Percentiles rank a stretch among this genome's conserved stretches.
These are phyloP conservation scores for Centropus unirufus DNA, from an alignment of 2,113 vertebrate species.

Conservation along the genomic window DNA sequence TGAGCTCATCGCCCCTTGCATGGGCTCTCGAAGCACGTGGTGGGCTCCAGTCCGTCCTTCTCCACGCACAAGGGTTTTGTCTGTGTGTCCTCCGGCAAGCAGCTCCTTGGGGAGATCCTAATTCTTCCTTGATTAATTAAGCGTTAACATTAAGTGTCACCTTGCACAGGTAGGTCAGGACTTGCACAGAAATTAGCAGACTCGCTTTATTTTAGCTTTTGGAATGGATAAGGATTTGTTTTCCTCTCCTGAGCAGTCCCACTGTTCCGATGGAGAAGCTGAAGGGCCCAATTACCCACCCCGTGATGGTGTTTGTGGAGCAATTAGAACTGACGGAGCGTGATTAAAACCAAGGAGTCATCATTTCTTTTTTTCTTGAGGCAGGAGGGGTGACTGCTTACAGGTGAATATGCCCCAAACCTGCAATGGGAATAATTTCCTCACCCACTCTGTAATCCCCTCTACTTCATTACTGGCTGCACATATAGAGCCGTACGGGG, in stretches of 20 bases:
- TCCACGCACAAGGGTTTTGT: background rate
- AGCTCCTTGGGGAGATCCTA: background rate
- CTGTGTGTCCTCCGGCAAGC: background rate
- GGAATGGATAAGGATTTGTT: background rate
- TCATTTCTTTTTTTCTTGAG: background rate
- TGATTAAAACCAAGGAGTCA: conserved; percentile 50
- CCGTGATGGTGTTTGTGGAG: conserved; percentile 2
- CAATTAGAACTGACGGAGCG: conserved; percentile 33
- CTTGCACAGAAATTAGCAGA: background rate
- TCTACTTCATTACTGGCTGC: background rate
- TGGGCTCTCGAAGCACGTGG: background rate
- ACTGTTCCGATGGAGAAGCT: background rate
- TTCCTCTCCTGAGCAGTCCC: background rate
- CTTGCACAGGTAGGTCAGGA: background rate
- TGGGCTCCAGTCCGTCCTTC: background rate
- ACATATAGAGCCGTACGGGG: background rate
- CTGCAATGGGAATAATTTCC: background rate
- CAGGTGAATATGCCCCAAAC: background rate
- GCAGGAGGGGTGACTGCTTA: background rate
- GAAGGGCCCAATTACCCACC: conserved; percentile 7
- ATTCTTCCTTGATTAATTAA: background rate
- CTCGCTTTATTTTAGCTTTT: background rate
- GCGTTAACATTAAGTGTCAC: background rate
- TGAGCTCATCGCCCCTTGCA: background rate
- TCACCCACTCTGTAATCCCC: background rate